phyloP scores from a whole-genome alignment of 2,888 invertebrate species.

The Thalpophila matura region DNA sequence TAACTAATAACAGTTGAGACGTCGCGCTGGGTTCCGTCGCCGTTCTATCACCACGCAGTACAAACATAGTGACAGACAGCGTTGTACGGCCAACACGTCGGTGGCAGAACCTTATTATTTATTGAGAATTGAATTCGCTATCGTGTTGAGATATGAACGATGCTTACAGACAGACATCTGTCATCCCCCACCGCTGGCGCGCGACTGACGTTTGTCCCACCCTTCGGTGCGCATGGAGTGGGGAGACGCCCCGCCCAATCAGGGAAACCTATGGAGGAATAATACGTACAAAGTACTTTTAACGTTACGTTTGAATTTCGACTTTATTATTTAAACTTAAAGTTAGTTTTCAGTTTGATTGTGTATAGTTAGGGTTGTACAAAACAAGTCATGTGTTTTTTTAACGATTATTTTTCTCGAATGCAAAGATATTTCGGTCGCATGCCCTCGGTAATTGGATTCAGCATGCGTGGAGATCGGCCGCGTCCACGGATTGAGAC shows the following conservation, averaged over 20 bases:
- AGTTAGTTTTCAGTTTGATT: conserved; percentile 20
- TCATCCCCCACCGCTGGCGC: conserved; percentile 84
- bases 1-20: conserved; percentile 55
- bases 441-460: conserved; percentile 82
- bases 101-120: conserved; percentile 75
- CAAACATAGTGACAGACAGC: conserved; percentile 66
- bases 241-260: conserved; percentile 73
- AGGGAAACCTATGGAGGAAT: conserved; percentile 60
- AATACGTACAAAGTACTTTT: conserved; percentile 33
- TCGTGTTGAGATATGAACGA: conserved; percentile 86
- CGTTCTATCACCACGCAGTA: conserved; percentile 55
- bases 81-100: conserved; percentile 54
- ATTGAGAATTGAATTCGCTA: conserved; percentile 84
- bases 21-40: conserved; percentile 34
- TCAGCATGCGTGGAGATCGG: conserved; percentile 71
- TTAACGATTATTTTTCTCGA: conserved; percentile 79
- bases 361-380: conserved; percentile 75
- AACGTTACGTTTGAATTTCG: conserved; percentile 56
- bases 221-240: conserved; percentile 67
- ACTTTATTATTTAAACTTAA: conserved; percentile 39
- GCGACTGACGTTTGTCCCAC: conserved; percentile 81
- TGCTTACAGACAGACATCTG: conserved; percentile 81
- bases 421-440: conserved; percentile 80
- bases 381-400: conserved; percentile 69
- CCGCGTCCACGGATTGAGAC: conserved; percentile 80